Evolutionary conservation across 2,113 vertebrate genomes (phyloP).

Genomic region (Ramphastos sulfuratus): DNA sequence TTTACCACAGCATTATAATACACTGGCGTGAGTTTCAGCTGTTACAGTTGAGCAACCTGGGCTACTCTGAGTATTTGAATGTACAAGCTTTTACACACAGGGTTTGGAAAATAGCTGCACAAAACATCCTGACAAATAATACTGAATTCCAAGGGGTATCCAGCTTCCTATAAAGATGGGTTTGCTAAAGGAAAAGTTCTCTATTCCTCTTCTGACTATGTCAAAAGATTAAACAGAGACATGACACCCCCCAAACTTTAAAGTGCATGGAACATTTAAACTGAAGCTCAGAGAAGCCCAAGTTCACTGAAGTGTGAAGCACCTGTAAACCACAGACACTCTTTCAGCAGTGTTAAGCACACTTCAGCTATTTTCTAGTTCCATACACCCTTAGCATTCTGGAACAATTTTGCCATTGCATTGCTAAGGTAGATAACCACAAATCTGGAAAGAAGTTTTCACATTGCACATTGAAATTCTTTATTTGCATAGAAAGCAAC

Average conservation of each 20-base stretch:
- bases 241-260: neutral
- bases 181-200: neutral
- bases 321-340: neutral
- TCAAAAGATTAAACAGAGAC: neutral
- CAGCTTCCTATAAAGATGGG: neutral
- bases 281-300: neutral
- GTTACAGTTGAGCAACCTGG: neutral
- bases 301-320: neutral
- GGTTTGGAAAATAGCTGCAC: neutral
- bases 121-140: neutral
- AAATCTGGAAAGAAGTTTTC: neutral
- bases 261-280: neutral
- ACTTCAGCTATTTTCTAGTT: neutral
- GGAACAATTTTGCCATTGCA: neutral
- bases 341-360: neutral
- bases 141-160: neutral
- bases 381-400: neutral
- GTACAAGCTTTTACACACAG: conserved; percentile 4
- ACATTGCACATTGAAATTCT: neutral
- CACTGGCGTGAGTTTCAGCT: neutral
- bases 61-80: neutral
- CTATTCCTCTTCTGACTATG: neutral
- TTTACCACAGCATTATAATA: neutral
- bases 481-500: conserved; percentile 59
- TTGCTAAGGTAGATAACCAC: neutral